phyloP scores from a whole-genome alignment of 2,888 invertebrate genomes.

The Schizotus pectinicornis region DNA sequence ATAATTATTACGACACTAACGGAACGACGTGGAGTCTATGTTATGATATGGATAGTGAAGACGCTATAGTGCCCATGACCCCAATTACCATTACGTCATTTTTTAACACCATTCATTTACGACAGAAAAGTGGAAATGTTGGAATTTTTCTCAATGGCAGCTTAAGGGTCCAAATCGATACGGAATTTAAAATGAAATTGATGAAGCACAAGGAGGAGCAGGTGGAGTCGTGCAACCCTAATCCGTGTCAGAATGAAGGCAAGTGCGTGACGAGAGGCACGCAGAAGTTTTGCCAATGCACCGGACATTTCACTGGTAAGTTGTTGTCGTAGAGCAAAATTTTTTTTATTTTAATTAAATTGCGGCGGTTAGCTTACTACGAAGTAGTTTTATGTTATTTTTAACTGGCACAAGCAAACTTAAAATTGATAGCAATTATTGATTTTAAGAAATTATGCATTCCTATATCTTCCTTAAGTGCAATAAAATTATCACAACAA shows the following conservation, averaged over 20 bases:
- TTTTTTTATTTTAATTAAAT: slow-evolving; percentile 1
- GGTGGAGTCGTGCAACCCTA: slow-evolving; percentile 74
- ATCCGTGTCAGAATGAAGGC: slow-evolving; percentile 76
- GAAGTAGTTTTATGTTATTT: too few relatives aligned
- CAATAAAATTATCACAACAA: too few relatives aligned
- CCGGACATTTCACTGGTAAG: slow-evolving; percentile 75
- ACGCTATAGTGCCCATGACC: slow-evolving; percentile 50
- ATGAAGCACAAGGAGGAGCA: slow-evolving; percentile 64
- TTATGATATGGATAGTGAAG: slow-evolving; percentile 52
- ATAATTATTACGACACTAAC: slow-evolving; percentile 74
- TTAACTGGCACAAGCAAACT: too few relatives aligned
- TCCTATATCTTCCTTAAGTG: too few relatives aligned
- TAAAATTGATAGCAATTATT: too few relatives aligned
- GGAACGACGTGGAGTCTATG: slow-evolving; percentile 75
- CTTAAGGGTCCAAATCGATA: slow-evolving; percentile 68
- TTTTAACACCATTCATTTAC: slow-evolving; percentile 69
- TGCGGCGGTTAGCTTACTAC: too few relatives aligned
- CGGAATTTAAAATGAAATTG: slow-evolving; percentile 69
- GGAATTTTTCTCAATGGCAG: slow-evolving; percentile 68
- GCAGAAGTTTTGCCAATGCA: slow-evolving; percentile 71
- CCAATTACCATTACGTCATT: slow-evolving; percentile 71
- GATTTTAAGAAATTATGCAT: too few relatives aligned
- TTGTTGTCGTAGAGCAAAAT: slow-evolving; percentile 15
- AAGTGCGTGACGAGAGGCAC: slow-evolving; percentile 67
- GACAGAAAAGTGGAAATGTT: slow-evolving; percentile 59